Conservation (phyloP, 2,888 invertebrate species). For the Leucozona laternaria region DNA sequence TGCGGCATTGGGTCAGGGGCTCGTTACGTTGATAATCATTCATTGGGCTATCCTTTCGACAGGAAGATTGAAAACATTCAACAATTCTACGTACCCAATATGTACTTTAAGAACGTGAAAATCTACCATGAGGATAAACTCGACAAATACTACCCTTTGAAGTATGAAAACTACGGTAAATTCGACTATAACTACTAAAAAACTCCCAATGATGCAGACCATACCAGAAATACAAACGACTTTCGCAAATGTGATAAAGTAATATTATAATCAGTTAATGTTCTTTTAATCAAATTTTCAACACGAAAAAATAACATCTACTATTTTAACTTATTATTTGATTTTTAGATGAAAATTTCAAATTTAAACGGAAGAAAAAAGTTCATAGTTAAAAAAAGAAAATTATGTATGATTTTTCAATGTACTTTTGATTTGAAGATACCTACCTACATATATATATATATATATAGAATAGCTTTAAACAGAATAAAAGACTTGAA, state of each 20-base stretch:
- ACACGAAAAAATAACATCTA: not conserved
- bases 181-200: constrained; percentile 79
- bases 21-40: constrained; percentile 85
- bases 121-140: constrained; percentile 74
- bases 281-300: not conserved
- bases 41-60: constrained; percentile 90
- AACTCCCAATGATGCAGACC: not conserved
- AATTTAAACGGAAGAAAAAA: not conserved
- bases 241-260: constrained; percentile 8
- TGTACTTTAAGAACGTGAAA: constrained; percentile 86
- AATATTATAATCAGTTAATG: not conserved
- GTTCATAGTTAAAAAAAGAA: not conserved
- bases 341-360: not conserved
- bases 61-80: constrained; percentile 85
- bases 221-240: not conserved
- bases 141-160: constrained; percentile 76
- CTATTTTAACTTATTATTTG: not conserved
- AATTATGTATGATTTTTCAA: not conserved
- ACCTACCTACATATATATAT: no score
- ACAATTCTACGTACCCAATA: constrained; percentile 86
- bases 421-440: not conserved
- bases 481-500: constrained; percentile 13
- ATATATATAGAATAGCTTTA: not conserved
- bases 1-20: constrained; percentile 85
- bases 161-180: constrained; percentile 79